Evolutionary conservation across 2,888 invertebrate genomes (phyloP).

Genomic region (Caenorhabditis plicata): DNA sequence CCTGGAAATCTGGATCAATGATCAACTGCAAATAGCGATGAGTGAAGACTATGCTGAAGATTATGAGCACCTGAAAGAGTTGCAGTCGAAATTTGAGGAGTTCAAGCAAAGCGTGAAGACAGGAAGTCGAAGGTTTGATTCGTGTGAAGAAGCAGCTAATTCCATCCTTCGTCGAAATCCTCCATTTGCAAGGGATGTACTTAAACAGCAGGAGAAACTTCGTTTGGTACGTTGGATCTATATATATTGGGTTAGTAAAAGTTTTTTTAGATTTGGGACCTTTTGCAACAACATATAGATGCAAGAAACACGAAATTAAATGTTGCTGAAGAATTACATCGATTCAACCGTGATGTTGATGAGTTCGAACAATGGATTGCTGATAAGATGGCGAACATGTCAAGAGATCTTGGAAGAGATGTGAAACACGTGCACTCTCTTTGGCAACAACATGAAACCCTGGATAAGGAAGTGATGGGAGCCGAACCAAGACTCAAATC

Average conservation of each 20-base stretch:
- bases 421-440: constrained; percentile 79
- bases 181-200: constrained; percentile 82
- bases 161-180: constrained; percentile 76
- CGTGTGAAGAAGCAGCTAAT: constrained; percentile 85
- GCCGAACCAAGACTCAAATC: constrained; percentile 79
- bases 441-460: constrained; percentile 84
- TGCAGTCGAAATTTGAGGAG: constrained; percentile 88
- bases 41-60: constrained; percentile 93
- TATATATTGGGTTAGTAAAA: too few relatives aligned
- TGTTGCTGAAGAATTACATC: constrained; percentile 93
- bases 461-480: constrained; percentile 88
- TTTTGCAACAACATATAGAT: constrained; percentile 82
- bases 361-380: constrained; percentile 62
- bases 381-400: constrained; percentile 84
- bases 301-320: constrained; percentile 82
- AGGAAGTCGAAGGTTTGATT: constrained; percentile 84
- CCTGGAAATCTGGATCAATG: constrained; percentile 86
- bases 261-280: too few relatives aligned
- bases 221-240: too few relatives aligned
- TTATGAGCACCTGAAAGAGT: constrained; percentile 72
- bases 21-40: constrained; percentile 83
- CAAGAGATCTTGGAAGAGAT: constrained; percentile 79
- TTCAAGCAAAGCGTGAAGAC: constrained; percentile 86
- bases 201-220: constrained; percentile 70
- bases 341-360: constrained; percentile 80